Evolutionary conservation across 2,888 invertebrate genomes (phyloP), one percentile per base, ranked within the genome.

Genomic region (Notocelia uddmanniana): DNA sequence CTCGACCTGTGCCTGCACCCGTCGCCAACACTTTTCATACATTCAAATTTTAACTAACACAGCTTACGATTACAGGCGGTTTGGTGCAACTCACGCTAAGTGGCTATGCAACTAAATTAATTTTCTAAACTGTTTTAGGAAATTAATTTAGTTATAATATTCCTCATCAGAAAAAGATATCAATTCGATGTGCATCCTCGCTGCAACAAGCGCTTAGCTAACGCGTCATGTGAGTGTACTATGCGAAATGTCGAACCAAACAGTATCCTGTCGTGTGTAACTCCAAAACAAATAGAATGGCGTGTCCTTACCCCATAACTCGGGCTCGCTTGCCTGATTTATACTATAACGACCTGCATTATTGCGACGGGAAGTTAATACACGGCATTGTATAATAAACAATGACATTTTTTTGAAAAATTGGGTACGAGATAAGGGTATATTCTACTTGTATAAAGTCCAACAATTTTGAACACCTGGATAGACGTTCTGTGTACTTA

Each of bases 331-430:
- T 2, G 55, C 6, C 37, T 71, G 71, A 66, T 67, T 70, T 71
- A 71, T 71, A 64, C 37, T 26, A 55, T 62, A 52, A 59, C 50
- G 50, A 66, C 18, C 59, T 21, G 71, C 66, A 66, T 67, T 67
- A 70, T 66, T 54, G 26, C 19, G 59, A 59, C 41, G 70, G 21
- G 54, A n/a, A 45, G 45, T 66, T 59, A 45, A 59, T 67, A 66
- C 71, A 71, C 71, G 66, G 45, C 59, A 54, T 45, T 10, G 41
- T 41, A 71, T 60, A 66, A 67, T 69, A 64, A 69, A 69, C 34
- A 59, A 18, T 5, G 58, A 58, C 31, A 41, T 62, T 69, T 62
- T 69, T 60, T 60, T 62, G 60, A 60, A 52, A 55, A 64, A 69
- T 64, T 23, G 55, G 23, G 18, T 50, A 15, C 10, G 19, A 23